These are phyloP conservation scores for Salvelinus namaycush DNA, from an alignment of 2,113 vertebrate genomes.

Conservation along the genomic window DNA sequence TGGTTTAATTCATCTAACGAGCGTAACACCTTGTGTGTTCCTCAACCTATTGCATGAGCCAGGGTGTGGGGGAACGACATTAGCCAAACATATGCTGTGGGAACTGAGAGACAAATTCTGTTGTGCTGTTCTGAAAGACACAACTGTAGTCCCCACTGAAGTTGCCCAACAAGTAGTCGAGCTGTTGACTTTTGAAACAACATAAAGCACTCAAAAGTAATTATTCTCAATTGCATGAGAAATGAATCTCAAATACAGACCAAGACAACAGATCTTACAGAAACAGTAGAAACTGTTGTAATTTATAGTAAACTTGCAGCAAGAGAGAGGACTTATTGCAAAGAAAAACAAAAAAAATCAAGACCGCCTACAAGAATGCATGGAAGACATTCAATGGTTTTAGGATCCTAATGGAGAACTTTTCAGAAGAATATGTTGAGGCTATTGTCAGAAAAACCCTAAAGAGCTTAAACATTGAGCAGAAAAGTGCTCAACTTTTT, in stretches of 20 bases:
- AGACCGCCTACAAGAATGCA: slow-evolving; percentile 68
- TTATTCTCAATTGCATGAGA: slow-evolving; percentile 84
- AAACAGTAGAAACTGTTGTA: slow-evolving; percentile 38
- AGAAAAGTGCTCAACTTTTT: slow-evolving; percentile 75
- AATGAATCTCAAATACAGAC: slow-evolving; percentile 54
- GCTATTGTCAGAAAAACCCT: slow-evolving; percentile 76
- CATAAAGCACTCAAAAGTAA: slow-evolving; percentile 70
- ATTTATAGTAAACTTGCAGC: slow-evolving; percentile 68
- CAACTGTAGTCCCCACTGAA: slow-evolving; percentile 56
- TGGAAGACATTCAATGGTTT: slow-evolving; percentile 83
- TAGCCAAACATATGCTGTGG: slow-evolving; percentile 84
- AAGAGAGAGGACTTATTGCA: slow-evolving; percentile 76
- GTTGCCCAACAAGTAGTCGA: slow-evolving; percentile 70
- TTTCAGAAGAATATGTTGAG: slow-evolving; percentile 73
- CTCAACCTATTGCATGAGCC: slow-evolving; percentile 79
- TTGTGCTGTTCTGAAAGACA: slow-evolving; percentile 78
- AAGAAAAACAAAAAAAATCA: slow-evolving; percentile 75
- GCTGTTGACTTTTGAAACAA: slow-evolving; percentile 67
- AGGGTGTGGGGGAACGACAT: slow-evolving; percentile 82
- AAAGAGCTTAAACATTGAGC: slow-evolving; percentile 62
- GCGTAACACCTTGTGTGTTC: slow-evolving; percentile 55
- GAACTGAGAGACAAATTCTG: slow-evolving; percentile 70
- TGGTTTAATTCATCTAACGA: too few species aligned
- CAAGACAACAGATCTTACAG: slow-evolving; percentile 1
- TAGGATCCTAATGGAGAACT: slow-evolving; percentile 85